Percentiles rank a stretch among this genome's conserved stretches.
These are phyloP conservation scores for Exocentrus adspersus DNA, from an alignment of 2,888 invertebrate species.

Conservation along the genomic window DNA sequence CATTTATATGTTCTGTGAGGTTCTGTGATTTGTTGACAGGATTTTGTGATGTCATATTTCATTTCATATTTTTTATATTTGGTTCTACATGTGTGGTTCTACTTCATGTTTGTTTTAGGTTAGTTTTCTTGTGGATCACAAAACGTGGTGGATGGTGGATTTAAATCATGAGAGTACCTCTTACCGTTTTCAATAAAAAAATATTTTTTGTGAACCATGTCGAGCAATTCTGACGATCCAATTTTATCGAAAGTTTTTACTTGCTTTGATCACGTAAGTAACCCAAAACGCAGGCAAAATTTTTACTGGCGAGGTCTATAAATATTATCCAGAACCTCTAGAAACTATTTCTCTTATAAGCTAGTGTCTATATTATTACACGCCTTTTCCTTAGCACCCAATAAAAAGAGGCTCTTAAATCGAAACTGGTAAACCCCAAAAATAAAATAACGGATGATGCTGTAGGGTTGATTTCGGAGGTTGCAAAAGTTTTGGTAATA, in stretches of 20 bases:
- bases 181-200: not conserved
- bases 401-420: slow-evolving; percentile 67
- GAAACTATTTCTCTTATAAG: no score
- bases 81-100: no score
- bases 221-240: not conserved
- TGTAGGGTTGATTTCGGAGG: slow-evolving; percentile 66
- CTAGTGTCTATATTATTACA: no score
- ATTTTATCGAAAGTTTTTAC: slow-evolving; percentile 5
- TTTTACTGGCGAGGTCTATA: no score
- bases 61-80: no score
- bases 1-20: no score
- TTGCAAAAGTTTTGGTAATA: slow-evolving; percentile 67
- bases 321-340: no score
- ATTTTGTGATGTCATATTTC: no score
- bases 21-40: no score
- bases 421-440: slow-evolving; percentile 67
- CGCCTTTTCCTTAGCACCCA: slow-evolving; percentile 62
- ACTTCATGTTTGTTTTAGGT: no score
- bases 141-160: no score
- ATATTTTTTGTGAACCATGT: slow-evolving; percentile 5
- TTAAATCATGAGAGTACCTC: not conserved
- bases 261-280: slow-evolving; percentile 15
- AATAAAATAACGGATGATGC: slow-evolving; percentile 68
- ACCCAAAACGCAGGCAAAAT: slow-evolving; percentile 18
- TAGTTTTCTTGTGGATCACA: no score